Evolutionary conservation across 2,888 invertebrate genomes (phyloP).

Genomic region (Netelia virgata): DNA sequence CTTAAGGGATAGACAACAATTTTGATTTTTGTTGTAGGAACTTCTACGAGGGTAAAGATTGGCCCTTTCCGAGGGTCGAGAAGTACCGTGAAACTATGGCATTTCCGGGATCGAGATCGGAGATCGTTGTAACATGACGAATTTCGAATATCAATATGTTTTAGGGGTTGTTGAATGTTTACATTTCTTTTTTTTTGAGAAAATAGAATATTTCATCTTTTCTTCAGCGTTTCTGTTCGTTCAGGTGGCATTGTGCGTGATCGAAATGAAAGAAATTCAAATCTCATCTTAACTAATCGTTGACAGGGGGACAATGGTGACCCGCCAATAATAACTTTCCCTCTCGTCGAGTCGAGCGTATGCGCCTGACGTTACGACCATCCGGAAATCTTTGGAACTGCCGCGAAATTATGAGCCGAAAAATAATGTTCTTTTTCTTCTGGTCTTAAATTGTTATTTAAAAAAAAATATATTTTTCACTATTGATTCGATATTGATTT

Average conservation of each 20-base stretch:
- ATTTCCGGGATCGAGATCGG: too few relatives aligned
- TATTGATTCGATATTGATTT: too few relatives aligned
- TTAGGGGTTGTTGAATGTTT: neutral
- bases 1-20: conserved; percentile 65
- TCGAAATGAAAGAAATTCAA: conserved; percentile 71
- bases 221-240: conserved; percentile 33
- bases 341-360: conserved; percentile 61
- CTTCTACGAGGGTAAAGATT: conserved; percentile 36
- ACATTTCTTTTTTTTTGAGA: conserved; percentile 14
- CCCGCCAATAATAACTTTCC: conserved; percentile 80
- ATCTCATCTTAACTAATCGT: conserved; percentile 83
- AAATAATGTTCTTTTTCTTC: conserved; percentile 36
- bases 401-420: conserved; percentile 39
- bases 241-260: conserved; percentile 40
- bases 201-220: neutral
- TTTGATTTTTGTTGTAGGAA: conserved; percentile 67
- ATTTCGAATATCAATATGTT: conserved; percentile 37
- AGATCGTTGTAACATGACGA: conserved; percentile 22
- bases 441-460: neutral
- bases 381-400: conserved; percentile 19
- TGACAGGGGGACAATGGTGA: conserved; percentile 81
- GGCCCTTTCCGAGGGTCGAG: conserved; percentile 7
- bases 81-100: conserved; percentile 20
- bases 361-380: conserved; percentile 58
- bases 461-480: neutral